Conservation (phyloP, 2,888 invertebrate species). For the Eupeodes latifasciatus region DNA sequence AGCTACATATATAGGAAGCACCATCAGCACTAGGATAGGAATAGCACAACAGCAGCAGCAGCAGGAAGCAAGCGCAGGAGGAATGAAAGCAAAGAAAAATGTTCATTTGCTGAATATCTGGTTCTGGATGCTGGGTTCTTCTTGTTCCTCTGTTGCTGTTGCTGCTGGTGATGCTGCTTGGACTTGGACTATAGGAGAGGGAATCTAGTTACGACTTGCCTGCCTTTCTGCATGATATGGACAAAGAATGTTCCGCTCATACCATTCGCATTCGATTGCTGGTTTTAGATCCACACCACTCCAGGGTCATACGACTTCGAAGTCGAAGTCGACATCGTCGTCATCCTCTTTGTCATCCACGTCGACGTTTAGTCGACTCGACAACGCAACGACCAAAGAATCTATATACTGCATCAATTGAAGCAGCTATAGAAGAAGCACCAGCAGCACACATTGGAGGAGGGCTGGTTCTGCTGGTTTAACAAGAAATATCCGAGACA, state of each 20-base stretch:
- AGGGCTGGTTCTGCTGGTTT: slow-evolving; percentile 73
- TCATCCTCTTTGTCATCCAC: neutral
- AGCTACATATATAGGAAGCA: neutral
- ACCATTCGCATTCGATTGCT: slow-evolving; percentile 16
- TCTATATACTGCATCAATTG: slow-evolving; percentile 2
- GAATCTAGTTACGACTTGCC: slow-evolving; percentile 67
- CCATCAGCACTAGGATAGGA: neutral
- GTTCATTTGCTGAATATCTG: slow-evolving; percentile 68
- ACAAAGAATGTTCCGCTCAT: slow-evolving; percentile 67
- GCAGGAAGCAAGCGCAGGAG: neutral
- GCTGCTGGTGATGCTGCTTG: slow-evolving; percentile 6
- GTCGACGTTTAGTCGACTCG: neutral
- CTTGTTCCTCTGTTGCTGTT: slow-evolving; percentile 44
- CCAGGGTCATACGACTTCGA: slow-evolving; percentile 30
- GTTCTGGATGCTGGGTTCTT: slow-evolving; percentile 34
- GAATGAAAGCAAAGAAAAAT: slow-evolving; percentile 42
- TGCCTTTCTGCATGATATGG: slow-evolving; percentile 60
- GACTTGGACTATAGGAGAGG: slow-evolving; percentile 11
- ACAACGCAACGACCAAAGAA: neutral
- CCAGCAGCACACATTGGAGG: neutral
- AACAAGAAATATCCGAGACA: slow-evolving; percentile 76
- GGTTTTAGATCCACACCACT: neutral
- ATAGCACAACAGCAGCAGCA: neutral
- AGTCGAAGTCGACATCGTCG: neutral
- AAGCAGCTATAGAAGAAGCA: neutral